Evolutionary conservation across 2,113 vertebrate genomes (phyloP), one percentile per base, ranked within the genome.

Genomic region (Barnardius zonarius): DNA sequence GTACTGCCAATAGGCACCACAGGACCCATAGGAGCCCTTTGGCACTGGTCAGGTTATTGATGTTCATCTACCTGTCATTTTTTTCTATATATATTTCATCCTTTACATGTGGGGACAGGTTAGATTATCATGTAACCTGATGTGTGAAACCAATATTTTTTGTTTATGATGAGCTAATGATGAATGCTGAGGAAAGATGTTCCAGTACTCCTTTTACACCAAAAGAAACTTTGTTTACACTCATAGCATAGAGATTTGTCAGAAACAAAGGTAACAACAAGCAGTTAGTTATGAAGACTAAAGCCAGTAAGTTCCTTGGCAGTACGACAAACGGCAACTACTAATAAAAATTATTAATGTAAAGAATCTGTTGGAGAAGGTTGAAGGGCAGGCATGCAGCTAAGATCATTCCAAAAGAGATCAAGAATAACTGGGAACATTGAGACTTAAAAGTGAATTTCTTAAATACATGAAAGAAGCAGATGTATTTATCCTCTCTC

Each of bases 361-460:
- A 49, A 27, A 76, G 17, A 62, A 11, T 48, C 20, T 81, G 16
- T 13, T 61, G 44, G 52, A 62, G 70, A 37, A 54, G 37, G 33
- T 5, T 73, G 46, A 73, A 92, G 57, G 39, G 25, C 61, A 51
- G 25, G 2, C 39, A 51, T 44, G 19, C 39, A 76, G 48, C 31
- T 85, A n/a, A 12, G 22, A 61, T 35, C 14, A 51, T 74, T 61
- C 55, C 67, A 84, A 81, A 75, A 48, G 37, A 86, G 54, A 41
- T 30, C 31, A 75, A 72, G 43, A 88, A 43, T 15, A 3, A 3
- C 39, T 68, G 68, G n/a, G 28, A 83, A 66, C 23, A 72, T 55
- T 83, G 48, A 83, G 22, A 69, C n/a, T 77, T 81, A 51, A 64
- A 91, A 72, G 49, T 57, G 18, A 66, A 69, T 77, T 90, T 88